A percentile compares a stretch with the other conserved stretches of the same genome.
Evolutionary conservation across 2,113 vertebrate genomes (phyloP).

Genomic region (Cervus canadensis): DNA sequence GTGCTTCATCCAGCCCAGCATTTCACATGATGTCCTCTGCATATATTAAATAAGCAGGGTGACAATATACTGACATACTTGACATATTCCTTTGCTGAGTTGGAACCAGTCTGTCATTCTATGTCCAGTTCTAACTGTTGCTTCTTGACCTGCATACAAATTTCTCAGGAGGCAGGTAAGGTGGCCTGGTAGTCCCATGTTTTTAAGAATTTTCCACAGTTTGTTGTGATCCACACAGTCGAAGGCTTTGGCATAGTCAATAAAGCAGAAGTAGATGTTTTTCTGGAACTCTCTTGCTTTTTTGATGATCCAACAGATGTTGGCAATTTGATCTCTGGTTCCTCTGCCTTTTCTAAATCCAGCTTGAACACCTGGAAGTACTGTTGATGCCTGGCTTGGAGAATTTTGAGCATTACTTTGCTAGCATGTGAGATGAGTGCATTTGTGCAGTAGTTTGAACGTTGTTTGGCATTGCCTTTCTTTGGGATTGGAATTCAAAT

Average conservation of each 20-base stretch:
- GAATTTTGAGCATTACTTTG: neutral
- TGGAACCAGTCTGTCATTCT: neutral
- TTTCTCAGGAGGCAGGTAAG: neutral
- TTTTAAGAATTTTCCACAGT: neutral
- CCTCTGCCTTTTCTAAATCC: neutral
- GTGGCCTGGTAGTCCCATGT: neutral
- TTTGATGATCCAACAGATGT: neutral
- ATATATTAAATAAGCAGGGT: neutral
- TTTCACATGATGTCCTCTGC: neutral
- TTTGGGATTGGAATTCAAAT: neutral
- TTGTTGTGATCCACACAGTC: neutral
- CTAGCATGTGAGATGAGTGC: neutral
- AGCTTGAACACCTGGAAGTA: neutral
- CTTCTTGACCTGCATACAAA: neutral
- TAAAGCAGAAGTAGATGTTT: neutral
- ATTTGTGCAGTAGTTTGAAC: neutral
- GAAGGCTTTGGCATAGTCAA: neutral
- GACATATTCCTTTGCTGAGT: neutral
- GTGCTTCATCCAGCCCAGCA: neutral
- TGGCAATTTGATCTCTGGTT: neutral
- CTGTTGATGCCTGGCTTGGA: neutral
- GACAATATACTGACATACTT: neutral
- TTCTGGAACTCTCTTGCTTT: neutral
- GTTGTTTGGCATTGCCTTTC: neutral
- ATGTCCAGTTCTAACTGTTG: neutral